A percentile compares a stretch with the other conserved stretches of the same genome.
These are phyloP conservation scores for Lithobates sylvaticus DNA, from an alignment of 2,797 vertebrate genomes.

Conservation along the genomic window DNA sequence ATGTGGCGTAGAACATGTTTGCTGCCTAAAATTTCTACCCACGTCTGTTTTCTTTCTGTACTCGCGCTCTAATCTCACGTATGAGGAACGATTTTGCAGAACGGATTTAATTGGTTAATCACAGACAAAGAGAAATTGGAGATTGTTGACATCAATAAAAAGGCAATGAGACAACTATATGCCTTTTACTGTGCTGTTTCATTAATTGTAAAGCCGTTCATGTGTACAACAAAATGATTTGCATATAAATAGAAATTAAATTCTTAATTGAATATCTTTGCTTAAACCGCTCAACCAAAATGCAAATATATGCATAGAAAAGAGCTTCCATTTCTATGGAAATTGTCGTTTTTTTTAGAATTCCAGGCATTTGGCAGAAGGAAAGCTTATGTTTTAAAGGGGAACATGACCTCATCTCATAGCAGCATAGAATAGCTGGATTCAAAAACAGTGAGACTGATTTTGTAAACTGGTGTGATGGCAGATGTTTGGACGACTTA, in stretches of 20 bases:
- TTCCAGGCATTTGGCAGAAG: background rate
- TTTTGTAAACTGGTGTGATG: too few relatives aligned
- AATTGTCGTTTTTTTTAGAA: conserved; percentile 20
- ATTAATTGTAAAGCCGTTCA: background rate
- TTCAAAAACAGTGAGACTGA: too few relatives aligned
- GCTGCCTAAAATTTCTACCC: background rate
- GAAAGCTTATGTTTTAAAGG: background rate
- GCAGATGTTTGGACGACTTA: too few relatives aligned
- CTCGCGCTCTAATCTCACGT: background rate
- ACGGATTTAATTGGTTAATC: conserved; percentile 45
- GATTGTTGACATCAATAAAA: conserved; percentile 44
- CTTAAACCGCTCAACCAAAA: background rate
- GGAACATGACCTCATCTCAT: too few relatives aligned
- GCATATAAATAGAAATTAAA: conserved; percentile 5
- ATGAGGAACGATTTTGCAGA: background rate
- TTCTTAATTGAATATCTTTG: conserved; percentile 1
- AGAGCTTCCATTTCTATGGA: background rate
- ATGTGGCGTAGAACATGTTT: background rate
- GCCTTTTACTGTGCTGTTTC: background rate
- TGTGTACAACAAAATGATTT: background rate
- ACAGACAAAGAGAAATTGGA: conserved; percentile 11
- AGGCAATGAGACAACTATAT: conserved; percentile 24
- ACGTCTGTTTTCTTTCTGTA: background rate
- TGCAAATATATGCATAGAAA: background rate
- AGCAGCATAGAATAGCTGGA: too few relatives aligned